These are phyloP conservation scores for Salvelinus namaycush DNA, from an alignment of 2,113 vertebrate species.

Conservation along the genomic window DNA sequence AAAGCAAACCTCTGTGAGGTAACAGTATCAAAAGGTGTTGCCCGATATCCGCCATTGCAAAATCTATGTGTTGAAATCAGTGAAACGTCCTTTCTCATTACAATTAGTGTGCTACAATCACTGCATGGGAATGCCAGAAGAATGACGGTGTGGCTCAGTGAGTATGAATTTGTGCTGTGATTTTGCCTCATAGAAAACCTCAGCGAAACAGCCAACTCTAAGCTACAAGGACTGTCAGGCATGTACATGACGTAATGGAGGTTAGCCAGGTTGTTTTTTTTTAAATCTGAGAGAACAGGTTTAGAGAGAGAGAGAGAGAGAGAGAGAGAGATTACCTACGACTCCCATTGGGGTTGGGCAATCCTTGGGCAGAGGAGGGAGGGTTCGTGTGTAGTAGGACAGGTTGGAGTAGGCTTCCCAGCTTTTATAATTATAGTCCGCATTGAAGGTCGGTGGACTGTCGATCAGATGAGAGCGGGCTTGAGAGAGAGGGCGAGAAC, in stretches of 20 bases:
- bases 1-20: no score
- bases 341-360: slow-evolving; percentile 97
- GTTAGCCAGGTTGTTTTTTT: background rate
- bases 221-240: background rate
- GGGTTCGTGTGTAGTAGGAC: slow-evolving; percentile 88
- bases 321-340: slow-evolving; percentile 78
- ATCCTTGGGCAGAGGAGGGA: slow-evolving; percentile 87
- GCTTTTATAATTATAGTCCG: slow-evolving; percentile 86
- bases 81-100: no score
- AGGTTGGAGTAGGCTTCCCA: slow-evolving; percentile 96
- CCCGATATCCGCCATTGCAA: background rate
- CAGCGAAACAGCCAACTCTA: no score
- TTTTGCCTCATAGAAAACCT: no score
- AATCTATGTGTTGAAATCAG: no score
- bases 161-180: no score
- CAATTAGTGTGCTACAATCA: no score
- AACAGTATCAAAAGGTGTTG: background rate
- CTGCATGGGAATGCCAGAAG: background rate
- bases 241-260: background rate
- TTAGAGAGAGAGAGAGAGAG: slow-evolving; percentile 17
- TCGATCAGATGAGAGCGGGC: slow-evolving; percentile 92
- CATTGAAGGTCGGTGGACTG: slow-evolving; percentile 92
- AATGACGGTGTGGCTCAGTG: no score
- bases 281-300: slow-evolving; percentile 77
- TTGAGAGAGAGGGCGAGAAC: slow-evolving; percentile 52